These are phyloP conservation scores for Melangyna quadrimaculata DNA, from an alignment of 2,888 invertebrate genomes.

Conservation along the genomic window DNA sequence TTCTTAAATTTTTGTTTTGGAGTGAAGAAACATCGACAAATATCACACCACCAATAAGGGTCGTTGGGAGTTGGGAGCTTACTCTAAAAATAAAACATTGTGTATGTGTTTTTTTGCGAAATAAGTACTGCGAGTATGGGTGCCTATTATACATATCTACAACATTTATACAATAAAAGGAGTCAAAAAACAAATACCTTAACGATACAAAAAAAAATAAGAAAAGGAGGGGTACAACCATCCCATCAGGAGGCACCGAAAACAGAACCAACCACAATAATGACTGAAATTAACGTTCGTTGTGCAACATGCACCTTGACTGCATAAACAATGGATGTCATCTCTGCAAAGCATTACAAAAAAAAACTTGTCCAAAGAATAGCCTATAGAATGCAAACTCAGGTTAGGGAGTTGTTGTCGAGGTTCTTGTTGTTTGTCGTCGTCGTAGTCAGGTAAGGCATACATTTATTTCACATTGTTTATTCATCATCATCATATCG, in stretches of 20 bases:
- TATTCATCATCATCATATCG: constrained; percentile 54
- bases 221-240: not conserved
- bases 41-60: not conserved
- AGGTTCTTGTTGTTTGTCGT: constrained; percentile 1
- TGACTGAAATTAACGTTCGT: constrained; percentile 67
- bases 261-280: constrained; percentile 18
- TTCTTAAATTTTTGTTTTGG: too few species aligned
- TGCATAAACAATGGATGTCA: constrained; percentile 70
- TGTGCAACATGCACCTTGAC: constrained; percentile 70
- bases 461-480: constrained; percentile 62
- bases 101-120: too few species aligned
- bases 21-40: not conserved
- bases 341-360: constrained; percentile 56
- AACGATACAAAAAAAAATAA: not conserved
- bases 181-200: constrained; percentile 11
- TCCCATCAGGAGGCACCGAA: constrained; percentile 32
- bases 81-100: constrained; percentile 12
- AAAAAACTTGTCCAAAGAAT: constrained; percentile 49
- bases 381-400: constrained; percentile 47
- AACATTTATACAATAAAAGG: constrained; percentile 21
- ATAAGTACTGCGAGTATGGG: too few species aligned
- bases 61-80: not conserved
- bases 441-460: constrained; percentile 16
- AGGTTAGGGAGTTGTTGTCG: constrained; percentile 11
- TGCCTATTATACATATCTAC: too few species aligned